Percentiles rank a stretch among this genome's conserved stretches.
Evolutionary conservation across 2,113 vertebrate genomes (phyloP).

Genomic region (Malurus elegans): DNA sequence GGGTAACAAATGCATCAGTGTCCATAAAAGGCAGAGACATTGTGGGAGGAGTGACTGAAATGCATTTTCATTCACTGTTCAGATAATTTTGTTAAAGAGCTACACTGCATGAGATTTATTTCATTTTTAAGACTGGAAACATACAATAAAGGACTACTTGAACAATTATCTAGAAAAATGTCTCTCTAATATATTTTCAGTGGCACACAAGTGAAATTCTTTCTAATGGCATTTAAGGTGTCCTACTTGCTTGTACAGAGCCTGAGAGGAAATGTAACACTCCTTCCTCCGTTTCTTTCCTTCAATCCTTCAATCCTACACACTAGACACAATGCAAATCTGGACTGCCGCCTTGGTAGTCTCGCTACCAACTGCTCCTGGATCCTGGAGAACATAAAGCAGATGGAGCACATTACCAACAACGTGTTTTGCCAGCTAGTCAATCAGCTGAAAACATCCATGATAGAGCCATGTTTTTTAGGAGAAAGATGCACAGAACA

Average conservation of each 20-base stretch:
- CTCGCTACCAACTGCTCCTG: slow-evolving; percentile 41
- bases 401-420: slow-evolving; percentile 43
- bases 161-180: slow-evolving; percentile 2
- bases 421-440: slow-evolving; percentile 29
- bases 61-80: background rate
- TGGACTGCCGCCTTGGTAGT: slow-evolving; percentile 17
- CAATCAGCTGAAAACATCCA: slow-evolving; percentile 28
- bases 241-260: background rate
- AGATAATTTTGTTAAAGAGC: background rate
- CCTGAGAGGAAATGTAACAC: background rate
- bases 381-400: slow-evolving; percentile 50
- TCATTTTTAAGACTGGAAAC: background rate
- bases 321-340: slow-evolving; percentile 35
- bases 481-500: background rate
- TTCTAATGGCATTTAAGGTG: background rate
- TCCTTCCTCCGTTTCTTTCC: background rate
- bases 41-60: background rate
- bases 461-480: background rate
- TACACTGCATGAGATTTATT: background rate
- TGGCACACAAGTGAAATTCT: background rate
- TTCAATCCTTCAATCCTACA: background rate
- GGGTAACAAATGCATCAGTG: background rate
- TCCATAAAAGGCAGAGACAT: background rate
- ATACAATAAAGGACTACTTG: background rate
- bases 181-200: background rate